Conservation (phyloP, 2,113 vertebrate species). For the Isurus oxyrinchus region DNA sequence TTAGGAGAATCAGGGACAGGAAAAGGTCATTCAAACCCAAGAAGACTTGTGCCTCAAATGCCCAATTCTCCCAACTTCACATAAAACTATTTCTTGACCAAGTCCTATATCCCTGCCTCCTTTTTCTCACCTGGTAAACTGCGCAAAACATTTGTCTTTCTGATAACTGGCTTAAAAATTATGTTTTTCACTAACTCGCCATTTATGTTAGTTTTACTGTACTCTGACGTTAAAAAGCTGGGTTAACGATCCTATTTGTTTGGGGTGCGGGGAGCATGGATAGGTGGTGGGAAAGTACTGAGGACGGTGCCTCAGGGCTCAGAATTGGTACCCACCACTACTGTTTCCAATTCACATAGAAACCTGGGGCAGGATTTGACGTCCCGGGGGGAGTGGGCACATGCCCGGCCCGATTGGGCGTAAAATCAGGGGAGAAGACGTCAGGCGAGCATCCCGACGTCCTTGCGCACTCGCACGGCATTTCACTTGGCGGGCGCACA, state of each 20-base stretch:
- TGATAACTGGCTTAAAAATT: neutral
- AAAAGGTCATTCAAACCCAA: conserved; percentile 13
- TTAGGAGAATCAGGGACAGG: neutral
- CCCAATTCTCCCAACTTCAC: neutral
- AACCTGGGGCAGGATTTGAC: neutral
- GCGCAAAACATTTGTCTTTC: neutral
- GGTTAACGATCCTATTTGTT: neutral
- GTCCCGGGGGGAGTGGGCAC: too few species aligned
- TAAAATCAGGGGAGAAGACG: too few species aligned
- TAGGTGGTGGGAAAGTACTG: neutral
- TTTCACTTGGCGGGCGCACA: too few species aligned
- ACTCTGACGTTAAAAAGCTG: neutral
- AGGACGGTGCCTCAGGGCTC: neutral
- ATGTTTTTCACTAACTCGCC: neutral
- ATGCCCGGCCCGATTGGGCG: too few species aligned
- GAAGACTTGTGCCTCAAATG: neutral
- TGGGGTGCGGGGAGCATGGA: neutral
- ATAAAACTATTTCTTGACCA: neutral
- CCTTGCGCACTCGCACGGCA: too few species aligned
- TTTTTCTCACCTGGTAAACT: neutral
- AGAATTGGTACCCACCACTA: neutral
- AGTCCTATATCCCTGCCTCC: neutral
- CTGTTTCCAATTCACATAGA: neutral
- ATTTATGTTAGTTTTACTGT: neutral
- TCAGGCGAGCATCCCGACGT: too few species aligned